Evolutionary conservation across 2,888 invertebrate genomes (phyloP).

Genomic region (Plagodis dolabraria): DNA sequence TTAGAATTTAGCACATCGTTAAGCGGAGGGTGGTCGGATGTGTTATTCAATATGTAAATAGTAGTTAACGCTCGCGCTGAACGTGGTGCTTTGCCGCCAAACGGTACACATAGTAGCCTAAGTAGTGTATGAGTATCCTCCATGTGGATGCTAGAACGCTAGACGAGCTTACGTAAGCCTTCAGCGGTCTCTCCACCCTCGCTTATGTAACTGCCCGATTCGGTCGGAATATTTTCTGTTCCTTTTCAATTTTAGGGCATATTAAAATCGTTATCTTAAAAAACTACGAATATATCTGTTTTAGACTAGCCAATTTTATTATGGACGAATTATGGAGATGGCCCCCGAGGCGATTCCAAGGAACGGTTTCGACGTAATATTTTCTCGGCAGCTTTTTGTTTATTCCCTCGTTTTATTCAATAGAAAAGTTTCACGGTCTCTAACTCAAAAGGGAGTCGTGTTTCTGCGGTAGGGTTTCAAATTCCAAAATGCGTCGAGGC

Average conservation of each 20-base stretch:
- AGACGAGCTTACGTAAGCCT: constrained; percentile 78
- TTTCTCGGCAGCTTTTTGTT: constrained; percentile 21
- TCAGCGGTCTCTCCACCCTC: constrained; percentile 63
- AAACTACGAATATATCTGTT: constrained; percentile 40
- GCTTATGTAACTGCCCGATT: constrained; percentile 77
- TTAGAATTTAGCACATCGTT: constrained; percentile 40
- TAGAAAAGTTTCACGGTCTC: constrained; percentile 10
- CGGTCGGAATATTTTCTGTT: constrained; percentile 56
- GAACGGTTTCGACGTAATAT: constrained; percentile 15
- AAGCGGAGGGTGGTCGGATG: constrained; percentile 24
- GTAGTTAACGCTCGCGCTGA: neutral
- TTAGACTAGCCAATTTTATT: constrained; percentile 31
- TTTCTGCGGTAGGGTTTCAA: constrained; percentile 8
- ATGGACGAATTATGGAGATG: constrained; percentile 26
- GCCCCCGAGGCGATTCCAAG: constrained; percentile 24
- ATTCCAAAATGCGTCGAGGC: constrained; percentile 17
- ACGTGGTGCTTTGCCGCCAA: constrained; percentile 13
- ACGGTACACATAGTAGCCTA: neutral
- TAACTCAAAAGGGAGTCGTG: constrained; percentile 12
- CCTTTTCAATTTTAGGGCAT: constrained; percentile 56
- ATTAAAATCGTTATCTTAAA: constrained; percentile 49
- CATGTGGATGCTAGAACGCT: constrained; percentile 43
- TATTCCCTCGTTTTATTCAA: constrained; percentile 23
- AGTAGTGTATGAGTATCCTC: neutral
- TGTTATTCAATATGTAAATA: constrained; percentile 18